Percentiles rank a stretch among this genome's conserved stretches.
Evolutionary conservation across 2,888 invertebrate genomes (phyloP).

Genomic region (Parelbella ahira): DNA sequence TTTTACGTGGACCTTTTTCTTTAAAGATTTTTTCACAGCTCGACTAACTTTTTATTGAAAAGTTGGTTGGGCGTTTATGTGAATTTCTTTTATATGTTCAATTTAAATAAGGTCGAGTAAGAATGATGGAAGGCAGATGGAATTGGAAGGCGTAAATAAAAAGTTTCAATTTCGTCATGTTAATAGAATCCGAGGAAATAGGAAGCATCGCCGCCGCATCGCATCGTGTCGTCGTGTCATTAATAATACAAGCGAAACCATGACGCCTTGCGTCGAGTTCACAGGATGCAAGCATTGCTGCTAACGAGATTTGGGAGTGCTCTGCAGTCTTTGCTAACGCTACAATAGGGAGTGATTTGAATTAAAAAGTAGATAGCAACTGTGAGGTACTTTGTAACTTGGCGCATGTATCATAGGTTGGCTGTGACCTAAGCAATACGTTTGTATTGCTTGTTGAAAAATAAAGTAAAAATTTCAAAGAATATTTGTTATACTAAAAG

Average conservation of each 20-base stretch:
- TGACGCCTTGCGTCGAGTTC: slow-evolving; percentile 36
- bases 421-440: too few species aligned
- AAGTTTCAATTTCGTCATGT: slow-evolving; percentile 32
- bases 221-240: slow-evolving; percentile 36
- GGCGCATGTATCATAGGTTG: too few species aligned
- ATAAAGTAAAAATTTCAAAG: too few species aligned
- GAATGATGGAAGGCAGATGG: slow-evolving; percentile 13
- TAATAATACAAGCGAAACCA: slow-evolving; percentile 43
- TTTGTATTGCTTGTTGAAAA: too few species aligned
- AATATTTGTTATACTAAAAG: too few species aligned
- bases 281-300: slow-evolving; percentile 43
- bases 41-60: slow-evolving; percentile 36
- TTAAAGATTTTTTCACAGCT: slow-evolving; percentile 28
- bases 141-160: slow-evolving; percentile 28
- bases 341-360: slow-evolving; percentile 25
- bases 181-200: slow-evolving; percentile 32
- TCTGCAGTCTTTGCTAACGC: slow-evolving; percentile 25
- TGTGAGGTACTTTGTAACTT: slow-evolving; percentile 17
- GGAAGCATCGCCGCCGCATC: slow-evolving; percentile 28
- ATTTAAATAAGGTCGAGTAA: slow-evolving; percentile 22
- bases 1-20: slow-evolving; percentile 48
- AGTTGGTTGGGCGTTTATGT: slow-evolving; percentile 29
- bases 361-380: slow-evolving; percentile 23
- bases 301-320: slow-evolving; percentile 46
- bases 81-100: slow-evolving; percentile 24